phyloP scores from a whole-genome alignment of 23 tunicate genomes.

The Styela clava region DNA sequence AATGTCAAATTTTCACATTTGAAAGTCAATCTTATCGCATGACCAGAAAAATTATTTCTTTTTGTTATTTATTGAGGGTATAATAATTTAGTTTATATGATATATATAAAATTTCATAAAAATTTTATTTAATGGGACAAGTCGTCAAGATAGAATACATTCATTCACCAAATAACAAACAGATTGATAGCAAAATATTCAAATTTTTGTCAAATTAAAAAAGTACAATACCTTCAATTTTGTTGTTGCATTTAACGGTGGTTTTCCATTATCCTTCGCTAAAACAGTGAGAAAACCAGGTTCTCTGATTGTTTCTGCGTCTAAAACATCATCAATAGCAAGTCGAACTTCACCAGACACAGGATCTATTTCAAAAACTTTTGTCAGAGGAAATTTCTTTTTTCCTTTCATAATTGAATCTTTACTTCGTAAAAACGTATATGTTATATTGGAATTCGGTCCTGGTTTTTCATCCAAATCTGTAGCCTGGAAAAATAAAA shows the following conservation, averaged over 20 bases:
- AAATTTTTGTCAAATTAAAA: too few relatives aligned
- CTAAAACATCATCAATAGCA: conserved; percentile 32
- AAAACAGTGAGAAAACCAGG: conserved; percentile 49
- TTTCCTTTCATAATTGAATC: conserved; percentile 7
- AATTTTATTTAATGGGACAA: too few relatives aligned
- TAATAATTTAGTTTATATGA: too few relatives aligned
- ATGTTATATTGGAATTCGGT: conserved; percentile 57
- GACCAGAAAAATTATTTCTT: too few relatives aligned
- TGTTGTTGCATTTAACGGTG: conserved; percentile 42
- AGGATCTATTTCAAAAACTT: conserved; percentile 46
- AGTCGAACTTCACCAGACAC: conserved; percentile 41
- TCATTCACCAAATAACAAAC: too few relatives aligned
- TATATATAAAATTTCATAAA: too few relatives aligned
- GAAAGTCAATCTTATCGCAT: neutral
- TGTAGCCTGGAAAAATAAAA: conserved; percentile 28
- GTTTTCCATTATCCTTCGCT: conserved; percentile 76
- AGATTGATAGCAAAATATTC: too few relatives aligned
- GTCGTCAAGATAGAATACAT: too few relatives aligned
- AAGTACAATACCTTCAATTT: conserved; percentile 38
- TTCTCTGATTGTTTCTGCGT: conserved; percentile 59
- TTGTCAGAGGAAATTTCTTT: conserved; percentile 21
- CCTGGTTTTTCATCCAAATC: conserved; percentile 57
- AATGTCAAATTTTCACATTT: neutral
- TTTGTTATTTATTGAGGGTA: too few relatives aligned
- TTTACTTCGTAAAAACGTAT: conserved; percentile 23